These are phyloP conservation scores for Ctenomys sociabilis DNA, from an alignment of 2,113 vertebrate species.

Conservation along the genomic window DNA sequence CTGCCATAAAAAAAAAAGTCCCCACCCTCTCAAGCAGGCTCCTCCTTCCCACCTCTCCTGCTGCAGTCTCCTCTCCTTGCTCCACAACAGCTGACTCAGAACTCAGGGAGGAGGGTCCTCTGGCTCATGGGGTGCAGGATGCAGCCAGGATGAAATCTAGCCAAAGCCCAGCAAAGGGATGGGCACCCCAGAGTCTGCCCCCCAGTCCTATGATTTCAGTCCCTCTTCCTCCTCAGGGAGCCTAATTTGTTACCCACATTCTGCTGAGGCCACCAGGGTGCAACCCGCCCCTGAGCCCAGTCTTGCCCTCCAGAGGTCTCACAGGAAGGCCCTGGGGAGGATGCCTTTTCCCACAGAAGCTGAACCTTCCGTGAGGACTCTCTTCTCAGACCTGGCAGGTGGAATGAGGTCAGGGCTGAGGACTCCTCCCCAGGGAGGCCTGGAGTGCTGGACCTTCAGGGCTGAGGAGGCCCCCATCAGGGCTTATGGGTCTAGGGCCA, in stretches of 20 bases:
- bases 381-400: background rate
- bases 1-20: background rate
- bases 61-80: background rate
- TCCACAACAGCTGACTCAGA: background rate
- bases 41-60: background rate
- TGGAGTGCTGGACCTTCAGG: too few species aligned
- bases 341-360: background rate
- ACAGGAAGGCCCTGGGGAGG: fast-evolving
- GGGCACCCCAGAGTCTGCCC: background rate
- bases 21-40: background rate
- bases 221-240: background rate
- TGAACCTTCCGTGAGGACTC: background rate
- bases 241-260: background rate
- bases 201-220: background rate
- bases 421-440: too few species aligned
- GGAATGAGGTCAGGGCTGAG: background rate
- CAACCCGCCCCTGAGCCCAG: background rate
- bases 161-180: background rate
- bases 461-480: background rate
- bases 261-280: background rate
- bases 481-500: background rate
- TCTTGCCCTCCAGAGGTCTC: background rate
- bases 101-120: background rate
- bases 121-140: background rate
- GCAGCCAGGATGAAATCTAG: background rate